Evolutionary conservation across 1,140 invertebrate genomes (phyloP), one percentile per base, ranked within the genome.

Genomic region (Drosophila orena): DNA sequence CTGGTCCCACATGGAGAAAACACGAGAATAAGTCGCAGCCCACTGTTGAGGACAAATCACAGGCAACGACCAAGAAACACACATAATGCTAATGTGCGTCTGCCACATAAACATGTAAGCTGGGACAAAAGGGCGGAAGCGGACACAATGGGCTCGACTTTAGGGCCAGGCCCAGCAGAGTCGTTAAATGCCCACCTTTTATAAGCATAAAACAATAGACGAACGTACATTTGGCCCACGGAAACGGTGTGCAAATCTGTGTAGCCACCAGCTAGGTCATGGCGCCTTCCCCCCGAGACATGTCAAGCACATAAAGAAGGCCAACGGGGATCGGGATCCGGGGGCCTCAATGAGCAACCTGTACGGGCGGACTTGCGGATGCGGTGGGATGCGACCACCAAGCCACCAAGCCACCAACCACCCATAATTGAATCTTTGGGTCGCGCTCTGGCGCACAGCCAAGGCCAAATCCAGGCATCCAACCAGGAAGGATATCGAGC

Each of bases 361-460:
- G 37, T 24, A 55, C 50, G 57, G 65, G 43, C 56, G 37, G 40
- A 50, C 64, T 38, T 74, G 79, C 22, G 79, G 68, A 55, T 81
- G 70, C 42, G 43, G 74, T 50, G 47, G 44, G 61, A n/a, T n/a
- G n/a, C n/a, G n/a, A n/a, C n/a, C n/a, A n/a, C 50, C 49, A 22
- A 60, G n/a, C 57, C 60, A 66, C 30, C 30, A 30, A 24, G 4
- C 24, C 24, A 24, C 64, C 59, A 52, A 65, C 64, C 66, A 68
- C 46, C 79, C 81, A 84, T 88, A 88, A 88, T 88, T 88, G 84
- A 88, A 89, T 83, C 79, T 70, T 69, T 69, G 56, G 84, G 59
- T 66, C 78, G 53, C 76, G 79, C 79, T 72, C 52, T 55, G 65
- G 40, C 42, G 62, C 44, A 38, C 52, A 64, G 22, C 44, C 44